Evolutionary conservation across 2,888 invertebrate genomes (phyloP), one percentile per base, ranked within the genome.

Genomic region (Synanthedon vespiformis): DNA sequence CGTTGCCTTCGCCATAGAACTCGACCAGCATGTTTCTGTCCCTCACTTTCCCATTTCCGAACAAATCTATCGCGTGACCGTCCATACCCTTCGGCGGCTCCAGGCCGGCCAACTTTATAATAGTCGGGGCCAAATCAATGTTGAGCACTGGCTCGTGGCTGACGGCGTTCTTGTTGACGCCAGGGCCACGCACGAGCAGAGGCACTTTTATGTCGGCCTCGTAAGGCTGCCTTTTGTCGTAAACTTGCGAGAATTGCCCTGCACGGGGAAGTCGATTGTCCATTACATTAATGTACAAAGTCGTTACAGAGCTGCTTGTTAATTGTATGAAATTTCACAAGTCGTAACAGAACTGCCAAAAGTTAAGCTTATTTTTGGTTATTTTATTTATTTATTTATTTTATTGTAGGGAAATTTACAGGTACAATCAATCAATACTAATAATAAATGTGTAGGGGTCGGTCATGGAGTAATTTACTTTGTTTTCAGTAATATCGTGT

Each of bases 201-300:
- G 97, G 97, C 0, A 97, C 92, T 61, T 92, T 89, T 48, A 96
- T 92, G 68, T 97, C 97, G 0, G 95, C 92, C 71, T 97, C 96
- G 76, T 97, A 97, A 0, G 95, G 94, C 65, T 96, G 95, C 1
- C 97, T 88, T 70, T 97, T 97, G 77, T 97, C 97, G 81, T 92
- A 92, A 0, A 95, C 93, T 81, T 95, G 91, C 2, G 94, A 91
- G 78, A 95, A 96, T 82, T 97, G 96, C 11, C 96, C 96, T 94
- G 71, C 4, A 48, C 18, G 18, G 13, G 18, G 5, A 16, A 44
- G 13, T 4, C 2, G 1, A 44, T 8, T 34, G 10, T 34, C 27
- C 27, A 27, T 27, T 27, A 27, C 1, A 5, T 6, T n/a, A n/a
- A 27, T 18, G 18, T 18, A 16, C 16, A n/a, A n/a, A n/a, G n/a